A percentile compares a stretch with the other conserved stretches of the same genome.
Conservation (phyloP, 2,888 invertebrate species). For the Rotaria socialis region DNA sequence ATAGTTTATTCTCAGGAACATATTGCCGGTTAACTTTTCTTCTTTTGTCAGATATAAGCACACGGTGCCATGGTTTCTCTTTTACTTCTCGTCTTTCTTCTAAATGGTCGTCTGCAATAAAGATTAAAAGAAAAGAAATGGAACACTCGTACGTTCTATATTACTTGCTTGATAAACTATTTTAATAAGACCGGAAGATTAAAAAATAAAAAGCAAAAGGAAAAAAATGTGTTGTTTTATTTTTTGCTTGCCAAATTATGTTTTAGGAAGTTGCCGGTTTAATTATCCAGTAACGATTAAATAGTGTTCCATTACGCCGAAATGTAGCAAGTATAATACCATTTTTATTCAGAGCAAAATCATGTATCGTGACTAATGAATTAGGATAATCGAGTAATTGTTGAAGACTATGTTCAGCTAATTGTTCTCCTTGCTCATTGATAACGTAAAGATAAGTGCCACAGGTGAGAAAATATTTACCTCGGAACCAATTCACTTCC, state of each 20-base stretch:
- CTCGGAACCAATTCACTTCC: background rate
- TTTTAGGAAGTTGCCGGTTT: background rate
- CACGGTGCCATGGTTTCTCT: slow-evolving; percentile 8
- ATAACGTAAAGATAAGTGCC: background rate
- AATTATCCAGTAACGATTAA: slow-evolving; percentile 16
- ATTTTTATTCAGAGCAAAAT: slow-evolving; percentile 19
- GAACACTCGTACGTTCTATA: background rate
- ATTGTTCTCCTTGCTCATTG: background rate
- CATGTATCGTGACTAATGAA: background rate
- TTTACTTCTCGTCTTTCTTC: background rate
- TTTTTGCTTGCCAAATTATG: background rate
- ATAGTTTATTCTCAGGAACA: background rate
- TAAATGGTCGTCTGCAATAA: background rate
- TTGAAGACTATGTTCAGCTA: background rate
- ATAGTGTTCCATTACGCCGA: background rate
- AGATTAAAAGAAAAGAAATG: background rate
- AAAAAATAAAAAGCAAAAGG: background rate
- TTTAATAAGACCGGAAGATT: background rate
- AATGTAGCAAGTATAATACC: background rate
- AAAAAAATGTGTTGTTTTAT: background rate
- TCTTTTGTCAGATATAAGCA: slow-evolving; percentile 3
- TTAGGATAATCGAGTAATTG: background rate
- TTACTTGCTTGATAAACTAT: background rate
- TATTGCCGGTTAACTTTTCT: background rate
- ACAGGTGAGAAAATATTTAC: slow-evolving; percentile 11